Evolutionary conservation across 1,140 invertebrate genomes (phyloP), one percentile per base, ranked within the genome.

Genomic region (Anoplolepis gracilipes): DNA sequence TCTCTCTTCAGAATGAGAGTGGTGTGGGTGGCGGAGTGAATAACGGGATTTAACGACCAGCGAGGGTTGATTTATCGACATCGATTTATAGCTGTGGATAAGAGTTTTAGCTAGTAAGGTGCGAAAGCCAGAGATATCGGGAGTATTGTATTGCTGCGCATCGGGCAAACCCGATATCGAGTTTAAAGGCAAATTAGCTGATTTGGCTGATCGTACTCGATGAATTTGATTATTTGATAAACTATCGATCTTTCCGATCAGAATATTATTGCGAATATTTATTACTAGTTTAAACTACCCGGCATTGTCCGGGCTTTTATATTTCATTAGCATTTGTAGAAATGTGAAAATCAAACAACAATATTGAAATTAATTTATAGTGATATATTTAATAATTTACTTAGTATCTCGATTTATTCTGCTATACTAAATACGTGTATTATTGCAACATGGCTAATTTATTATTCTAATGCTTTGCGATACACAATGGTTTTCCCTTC

Each of bases 21-120:
- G 30, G 70, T 55, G 75, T 0, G 82, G 87, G 85, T 87, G 82
- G 87, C 84, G 87, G 87, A 67, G 13, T 86, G 79, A 81, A 87
- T 90, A 88, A 86, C 62, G 85, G 90, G 90, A 89, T 92, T 91
- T 87, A 90, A 65, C 85, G 81, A 84, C 30, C 61, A 69, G 36
- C 72, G 19, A 49, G 11, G 57, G 59, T 87, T 85, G 84, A 91
- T 91, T 90, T 85, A 89, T 90, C 67, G 85, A 49, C 77, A 85
- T 90, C 81, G 85, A 90, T 89, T 90, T 89, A 88, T 76, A 73
- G 59, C 6, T 7, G 5, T 7, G 30, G 59, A 82, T 72, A 82
- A 70, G 36, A 61, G 13, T 49, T 49, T 49, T 16, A 49, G 28
- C n/a, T 22, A 2, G 25, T 7, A 84, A 22, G 8, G 28, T 25